Conservation (phyloP, 2,888 invertebrate genomes). For the Mactromeris polynyma region DNA sequence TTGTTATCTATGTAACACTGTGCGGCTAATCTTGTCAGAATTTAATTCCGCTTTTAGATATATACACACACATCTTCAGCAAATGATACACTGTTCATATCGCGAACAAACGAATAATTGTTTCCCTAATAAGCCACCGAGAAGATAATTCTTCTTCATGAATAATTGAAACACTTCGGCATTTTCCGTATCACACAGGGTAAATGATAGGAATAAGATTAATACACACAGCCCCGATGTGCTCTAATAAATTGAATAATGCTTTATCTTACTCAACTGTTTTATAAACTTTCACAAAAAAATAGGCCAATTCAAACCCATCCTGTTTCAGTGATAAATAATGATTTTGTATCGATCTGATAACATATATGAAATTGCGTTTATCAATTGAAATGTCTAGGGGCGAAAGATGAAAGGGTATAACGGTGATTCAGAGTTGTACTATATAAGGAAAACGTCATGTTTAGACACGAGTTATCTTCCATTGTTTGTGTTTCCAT, state of each 20-base stretch:
- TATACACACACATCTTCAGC: not conserved
- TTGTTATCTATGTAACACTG: no score
- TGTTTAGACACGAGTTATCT: no score
- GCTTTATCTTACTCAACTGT: not conserved
- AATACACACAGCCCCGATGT: not conserved
- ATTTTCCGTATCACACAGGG: not conserved
- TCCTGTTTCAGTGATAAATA: not conserved
- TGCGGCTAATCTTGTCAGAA: not conserved
- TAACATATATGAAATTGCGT: no score
- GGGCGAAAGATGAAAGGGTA: no score
- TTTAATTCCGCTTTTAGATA: constrained; percentile 1
- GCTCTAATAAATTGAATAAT: not conserved
- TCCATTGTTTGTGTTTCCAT: no score
- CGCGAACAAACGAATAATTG: not conserved
- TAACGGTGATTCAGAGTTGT: no score
- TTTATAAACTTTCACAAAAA: not conserved
- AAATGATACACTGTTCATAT: not conserved
- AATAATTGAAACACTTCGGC: not conserved
- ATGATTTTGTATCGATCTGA: not conserved
- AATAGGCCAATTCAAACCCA: not conserved
- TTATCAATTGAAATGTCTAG: no score
- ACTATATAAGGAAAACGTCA: no score
- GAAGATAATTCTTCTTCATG: not conserved
- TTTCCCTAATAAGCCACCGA: not conserved
- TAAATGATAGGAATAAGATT: not conserved